Evolutionary conservation across 2,797 vertebrate genomes (phyloP), one percentile per base, ranked within the genome.

Genomic region (Ptychadena robeensis): DNA sequence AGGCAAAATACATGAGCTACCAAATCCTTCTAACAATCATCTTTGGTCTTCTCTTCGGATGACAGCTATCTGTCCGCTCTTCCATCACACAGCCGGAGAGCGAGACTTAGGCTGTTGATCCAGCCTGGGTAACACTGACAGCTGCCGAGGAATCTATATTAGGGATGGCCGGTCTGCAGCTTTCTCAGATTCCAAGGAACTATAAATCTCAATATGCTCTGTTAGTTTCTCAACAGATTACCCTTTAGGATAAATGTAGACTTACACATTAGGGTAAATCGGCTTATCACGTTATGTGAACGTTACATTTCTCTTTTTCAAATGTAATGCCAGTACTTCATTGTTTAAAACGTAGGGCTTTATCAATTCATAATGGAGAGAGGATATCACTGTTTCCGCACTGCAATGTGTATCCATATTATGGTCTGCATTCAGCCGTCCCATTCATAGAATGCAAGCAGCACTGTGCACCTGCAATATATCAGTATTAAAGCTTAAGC

Each of bases 1-100:
- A 98, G 96, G 96, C 95, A 97, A 98, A 97, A 97, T 96, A 96
- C 95, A 95, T 86, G 87, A 92, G 95, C 91, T 88, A 93, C 92
- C 91, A 94, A 94, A 95, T 93, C 93, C 95, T 92, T 92, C 90
- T 91, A 91, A 92, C 93, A 91, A 90, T 95, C 93, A 93, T 94
- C 93, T 92, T 86, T 78, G 87, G 91, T 91, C 92, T 92, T 82
- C 91, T 92, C 92, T 93, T 90, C 92, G 91, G 94, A 91, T 99
- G 98, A 97, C 98, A 97, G 95, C 94, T 95, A 91, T 95, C 94
- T 91, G 91, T 93, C 93, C 96, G 94, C 95, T 93, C 92, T 93
- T 91, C 95, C 96, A 95, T 96, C 96, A 98, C 94, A 94, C 92
- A 93, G 94, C 92, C 94, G 93, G 93, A 94, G 95, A 96, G 95